These are phyloP conservation scores for Xenopus petersii DNA, from an alignment of 2,797 vertebrate species.

Conservation along the genomic window DNA sequence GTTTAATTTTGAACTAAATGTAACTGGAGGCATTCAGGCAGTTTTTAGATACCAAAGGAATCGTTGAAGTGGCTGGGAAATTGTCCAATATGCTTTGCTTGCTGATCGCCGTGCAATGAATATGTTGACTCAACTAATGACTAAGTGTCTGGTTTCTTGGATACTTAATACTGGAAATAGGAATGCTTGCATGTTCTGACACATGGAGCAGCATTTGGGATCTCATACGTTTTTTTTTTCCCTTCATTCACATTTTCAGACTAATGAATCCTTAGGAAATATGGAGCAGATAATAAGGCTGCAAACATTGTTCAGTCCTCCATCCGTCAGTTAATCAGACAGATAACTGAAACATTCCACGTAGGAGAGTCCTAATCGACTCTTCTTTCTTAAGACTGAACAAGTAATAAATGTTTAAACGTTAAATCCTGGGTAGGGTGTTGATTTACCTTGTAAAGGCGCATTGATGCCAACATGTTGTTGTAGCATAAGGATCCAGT, in stretches of 20 bases:
- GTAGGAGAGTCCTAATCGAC: too few relatives aligned
- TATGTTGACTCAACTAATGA: conserved; percentile 49
- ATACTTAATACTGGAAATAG: conserved; percentile 29
- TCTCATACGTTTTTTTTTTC: conserved; percentile 21
- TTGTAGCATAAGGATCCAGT: conserved; percentile 39
- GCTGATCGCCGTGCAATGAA: conserved; percentile 38
- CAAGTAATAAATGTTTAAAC: conserved; percentile 6
- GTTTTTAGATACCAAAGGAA: conserved; percentile 47
- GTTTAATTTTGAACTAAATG: conserved; percentile 43
- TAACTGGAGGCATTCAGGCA: conserved; percentile 35
- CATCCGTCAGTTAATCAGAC: conserved; percentile 12
- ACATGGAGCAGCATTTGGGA: conserved; percentile 20
- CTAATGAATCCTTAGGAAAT: background rate
- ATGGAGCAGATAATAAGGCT: background rate
- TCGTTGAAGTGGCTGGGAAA: conserved; percentile 47
- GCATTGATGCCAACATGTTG: conserved; percentile 24
- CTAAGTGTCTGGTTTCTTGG: conserved; percentile 45
- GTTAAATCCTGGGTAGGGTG: background rate
- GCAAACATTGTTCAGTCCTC: conserved; percentile 8
- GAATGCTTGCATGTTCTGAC: conserved; percentile 33
- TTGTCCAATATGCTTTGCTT: conserved; percentile 46
- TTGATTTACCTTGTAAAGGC: conserved; percentile 14
- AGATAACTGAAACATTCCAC: background rate
- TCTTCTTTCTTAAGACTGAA: background rate
- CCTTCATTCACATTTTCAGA: conserved; percentile 4